Conservation (phyloP, 2,888 invertebrate species). For the Pyrocoelia pectoralis region DNA sequence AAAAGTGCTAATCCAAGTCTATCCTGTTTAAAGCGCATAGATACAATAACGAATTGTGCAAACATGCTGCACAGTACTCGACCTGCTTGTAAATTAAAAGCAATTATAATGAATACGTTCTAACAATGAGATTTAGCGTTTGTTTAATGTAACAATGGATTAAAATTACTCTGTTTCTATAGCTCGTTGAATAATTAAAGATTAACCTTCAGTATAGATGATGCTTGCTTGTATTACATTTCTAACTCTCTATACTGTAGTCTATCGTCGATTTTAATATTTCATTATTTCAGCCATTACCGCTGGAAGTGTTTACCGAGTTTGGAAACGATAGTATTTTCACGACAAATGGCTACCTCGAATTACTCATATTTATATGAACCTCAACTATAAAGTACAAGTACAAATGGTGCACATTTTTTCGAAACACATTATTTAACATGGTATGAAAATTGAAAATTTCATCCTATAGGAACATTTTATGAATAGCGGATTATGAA, state of each 20-base stretch:
- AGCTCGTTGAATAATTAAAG: slow-evolving; percentile 60
- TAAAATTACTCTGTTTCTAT: slow-evolving; percentile 61
- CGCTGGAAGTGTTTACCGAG: neutral
- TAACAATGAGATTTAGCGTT: slow-evolving; percentile 60
- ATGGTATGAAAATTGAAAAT: too few relatives aligned
- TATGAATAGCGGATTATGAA: too few relatives aligned
- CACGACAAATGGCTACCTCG: too few relatives aligned
- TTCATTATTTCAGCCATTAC: neutral
- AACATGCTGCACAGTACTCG: slow-evolving; percentile 41
- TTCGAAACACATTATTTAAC: too few relatives aligned
- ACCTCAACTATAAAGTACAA: too few relatives aligned
- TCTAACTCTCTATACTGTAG: slow-evolving; percentile 32
- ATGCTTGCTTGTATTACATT: slow-evolving; percentile 58
- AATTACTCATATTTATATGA: too few relatives aligned
- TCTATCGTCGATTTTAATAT: slow-evolving; percentile 17
- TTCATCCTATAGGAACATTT: too few relatives aligned
- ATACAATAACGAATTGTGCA: slow-evolving; percentile 42
- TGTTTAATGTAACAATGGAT: slow-evolving; percentile 61
- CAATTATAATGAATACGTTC: slow-evolving; percentile 60
- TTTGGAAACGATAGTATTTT: too few relatives aligned
- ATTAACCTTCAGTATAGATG: slow-evolving; percentile 52
- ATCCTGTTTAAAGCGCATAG: slow-evolving; percentile 34
- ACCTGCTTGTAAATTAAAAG: slow-evolving; percentile 61
- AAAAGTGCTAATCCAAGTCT: slow-evolving; percentile 26
- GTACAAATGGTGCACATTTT: too few relatives aligned